Evolutionary conservation across 2,113 vertebrate genomes (phyloP), one percentile per base, ranked within the genome.

Genomic region (Catharus minimus): DNA sequence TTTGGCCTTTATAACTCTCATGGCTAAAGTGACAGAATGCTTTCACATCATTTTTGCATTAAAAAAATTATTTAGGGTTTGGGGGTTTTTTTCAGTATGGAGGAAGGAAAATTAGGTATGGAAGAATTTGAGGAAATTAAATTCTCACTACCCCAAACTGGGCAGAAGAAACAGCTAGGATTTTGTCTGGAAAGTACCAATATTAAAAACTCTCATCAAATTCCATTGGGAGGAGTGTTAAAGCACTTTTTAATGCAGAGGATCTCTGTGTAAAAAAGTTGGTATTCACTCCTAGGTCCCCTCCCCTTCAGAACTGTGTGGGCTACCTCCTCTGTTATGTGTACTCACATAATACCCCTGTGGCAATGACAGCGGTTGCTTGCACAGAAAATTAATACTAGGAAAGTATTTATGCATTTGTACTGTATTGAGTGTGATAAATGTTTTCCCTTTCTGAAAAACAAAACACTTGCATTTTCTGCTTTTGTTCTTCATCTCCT

Each of bases 401-500:
- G 85, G 72, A 94, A 96, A 96, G 75, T 89, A 92, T 94, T 96
- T 91, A 87, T 44, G 60, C 39, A 73, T 94, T 92, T 94, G 62
- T 73, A 50, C 79, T 58, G 8, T 80, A 85, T 50, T 92, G 93
- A 95, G 85, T 89, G 91, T 92, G 82, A 94, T 89, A 94, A 93
- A 94, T 94, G 58, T 66, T 93, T 94, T 87, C 47, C 55, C 84
- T 76, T 85, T 92, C 62, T 92, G 62, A 93, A 96, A 94, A 94
- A 91, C 85, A 93, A 91, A 89, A 80, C 85, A 94, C 93, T 96
- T 96, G 77, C 62, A 50, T 91, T 93, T 93, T 91, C 82, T 93
- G 67, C 91, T 92, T 95, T 96, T 94, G 79, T 89, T 92, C 79
- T 87, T 89, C 67, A 62, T 91, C 75, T 92, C 67, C 67, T 91